Evolutionary conservation across 2,113 vertebrate genomes (phyloP).

Genomic region (Lasiurus borealis): DNA sequence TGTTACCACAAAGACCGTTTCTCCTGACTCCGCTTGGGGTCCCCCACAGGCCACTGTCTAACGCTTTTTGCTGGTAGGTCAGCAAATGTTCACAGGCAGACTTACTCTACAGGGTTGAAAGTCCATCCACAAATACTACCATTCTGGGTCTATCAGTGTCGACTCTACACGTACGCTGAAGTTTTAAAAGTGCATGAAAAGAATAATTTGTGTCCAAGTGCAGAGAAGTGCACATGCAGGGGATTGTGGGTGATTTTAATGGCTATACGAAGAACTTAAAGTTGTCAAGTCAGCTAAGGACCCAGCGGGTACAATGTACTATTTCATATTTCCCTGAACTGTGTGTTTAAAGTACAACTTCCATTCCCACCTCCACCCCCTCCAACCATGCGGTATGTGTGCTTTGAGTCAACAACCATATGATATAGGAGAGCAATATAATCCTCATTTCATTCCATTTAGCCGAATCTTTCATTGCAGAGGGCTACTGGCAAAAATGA

Average conservation of each 20-base stretch:
- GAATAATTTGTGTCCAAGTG: not conserved
- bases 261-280: fast-evolving
- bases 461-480: not conserved
- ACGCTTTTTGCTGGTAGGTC: not conserved
- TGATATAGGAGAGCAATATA: fast-evolving
- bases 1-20: fast-evolving
- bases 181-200: not conserved
- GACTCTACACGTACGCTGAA: fast-evolving
- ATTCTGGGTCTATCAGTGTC: fast-evolving
- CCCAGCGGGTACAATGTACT: fast-evolving
- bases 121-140: not conserved
- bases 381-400: fast-evolving
- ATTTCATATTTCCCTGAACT: not conserved
- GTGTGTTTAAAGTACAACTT: not conserved
- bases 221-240: fast-evolving
- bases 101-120: not conserved
- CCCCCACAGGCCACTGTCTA: fast-evolving
- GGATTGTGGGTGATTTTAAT: too few species aligned
- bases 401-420: fast-evolving
- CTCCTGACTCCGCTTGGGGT: not conserved
- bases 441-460: fast-evolving
- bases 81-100: not conserved
- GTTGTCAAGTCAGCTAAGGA: not conserved
- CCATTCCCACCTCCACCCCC: too few species aligned
- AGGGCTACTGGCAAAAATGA: not conserved